Evolutionary conservation across 2,113 vertebrate genomes (phyloP).

Genomic region (Rhinoderma darwinii): DNA sequence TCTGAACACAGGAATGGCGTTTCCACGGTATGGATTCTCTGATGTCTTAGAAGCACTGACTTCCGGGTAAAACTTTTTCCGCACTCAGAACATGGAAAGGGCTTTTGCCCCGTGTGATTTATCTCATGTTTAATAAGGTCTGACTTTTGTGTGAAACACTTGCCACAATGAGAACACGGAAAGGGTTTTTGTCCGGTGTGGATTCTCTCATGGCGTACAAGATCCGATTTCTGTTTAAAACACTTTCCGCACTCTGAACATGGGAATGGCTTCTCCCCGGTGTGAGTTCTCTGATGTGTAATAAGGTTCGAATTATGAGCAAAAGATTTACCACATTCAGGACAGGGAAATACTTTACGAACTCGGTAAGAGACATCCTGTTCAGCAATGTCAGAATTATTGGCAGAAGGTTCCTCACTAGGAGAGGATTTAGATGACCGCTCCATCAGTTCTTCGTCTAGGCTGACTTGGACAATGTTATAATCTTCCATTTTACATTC

Average conservation of each 20-base stretch:
- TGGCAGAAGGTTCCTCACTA: too few species aligned
- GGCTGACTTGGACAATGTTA: not conserved
- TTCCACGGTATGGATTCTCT: constrained; percentile 18
- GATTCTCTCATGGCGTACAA: not conserved
- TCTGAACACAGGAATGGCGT: constrained; percentile 15
- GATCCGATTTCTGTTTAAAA: not conserved
- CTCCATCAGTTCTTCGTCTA: too few species aligned
- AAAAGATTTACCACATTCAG: constrained; percentile 25
- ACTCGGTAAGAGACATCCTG: not conserved
- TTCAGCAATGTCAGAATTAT: not conserved
- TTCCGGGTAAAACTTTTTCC: constrained; percentile 16
- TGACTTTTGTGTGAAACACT: constrained; percentile 4
- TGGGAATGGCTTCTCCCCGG: constrained; percentile 11
- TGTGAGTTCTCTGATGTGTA: constrained; percentile 22
- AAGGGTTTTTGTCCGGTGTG: not conserved
- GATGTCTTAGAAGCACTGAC: not conserved
- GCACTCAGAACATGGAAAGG: constrained; percentile 35
- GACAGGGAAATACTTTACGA: constrained; percentile 29
- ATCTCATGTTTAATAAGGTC: constrained; percentile 23
- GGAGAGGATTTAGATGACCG: not conserved
- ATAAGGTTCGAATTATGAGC: not conserved
- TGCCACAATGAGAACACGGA: constrained; percentile 21
- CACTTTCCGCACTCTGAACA: constrained; percentile 22
- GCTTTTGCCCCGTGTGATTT: constrained; percentile 24
- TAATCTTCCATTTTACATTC: constrained; percentile 7